Evolutionary conservation across 2,888 invertebrate species (phyloP), one percentile per base, ranked within the genome.

Genomic region (Pemphredon lugubris): DNA sequence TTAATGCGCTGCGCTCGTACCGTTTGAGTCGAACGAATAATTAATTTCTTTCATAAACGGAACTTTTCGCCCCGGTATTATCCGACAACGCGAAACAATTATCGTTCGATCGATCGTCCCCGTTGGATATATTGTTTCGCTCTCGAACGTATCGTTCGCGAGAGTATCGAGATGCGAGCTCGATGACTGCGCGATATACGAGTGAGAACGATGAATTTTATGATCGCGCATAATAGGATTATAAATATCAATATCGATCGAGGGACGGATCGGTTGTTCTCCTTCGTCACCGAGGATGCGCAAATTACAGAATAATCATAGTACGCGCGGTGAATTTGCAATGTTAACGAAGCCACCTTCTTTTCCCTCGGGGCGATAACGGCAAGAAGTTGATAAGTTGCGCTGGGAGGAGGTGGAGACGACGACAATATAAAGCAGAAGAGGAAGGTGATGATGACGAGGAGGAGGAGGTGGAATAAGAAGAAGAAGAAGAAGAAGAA

Each of bases 311-410:
- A 69, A 54, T 32, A 21, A 57, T 34, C 61, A 37, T 14, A 13
- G 40, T 13, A 20, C n/a, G 40, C 26, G 47, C n/a, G 42, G 16
- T 37, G 53, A 73, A 61, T 73, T 71, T 73, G 59, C 55, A 59
- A 73, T 58, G 57, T 73, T 73, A 61, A 73, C 66, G 53, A 66
- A 66, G 66, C 20, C 61, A 13, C 32, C 7, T 13, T n/a, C n/a
- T n/a, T n/a, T n/a, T 34, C 48, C 50, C 48, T 26, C 34, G 44
- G n/a, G 61, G 58, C 58, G 58, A 65, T 77, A 73, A 76, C 58
- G 63, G 60, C 60, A 70, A 70, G 69, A 61, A 70, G 67, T 77
- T 61, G 71, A 77, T 77, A 77, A 77, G 71, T 68, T 65, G 61
- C 44, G 66, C 64, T 65, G 44, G 54, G 37, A 40, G 47, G 53